These are phyloP conservation scores for Drosophila helvetica DNA, from an alignment of 2,888 invertebrate species.

Conservation along the genomic window DNA sequence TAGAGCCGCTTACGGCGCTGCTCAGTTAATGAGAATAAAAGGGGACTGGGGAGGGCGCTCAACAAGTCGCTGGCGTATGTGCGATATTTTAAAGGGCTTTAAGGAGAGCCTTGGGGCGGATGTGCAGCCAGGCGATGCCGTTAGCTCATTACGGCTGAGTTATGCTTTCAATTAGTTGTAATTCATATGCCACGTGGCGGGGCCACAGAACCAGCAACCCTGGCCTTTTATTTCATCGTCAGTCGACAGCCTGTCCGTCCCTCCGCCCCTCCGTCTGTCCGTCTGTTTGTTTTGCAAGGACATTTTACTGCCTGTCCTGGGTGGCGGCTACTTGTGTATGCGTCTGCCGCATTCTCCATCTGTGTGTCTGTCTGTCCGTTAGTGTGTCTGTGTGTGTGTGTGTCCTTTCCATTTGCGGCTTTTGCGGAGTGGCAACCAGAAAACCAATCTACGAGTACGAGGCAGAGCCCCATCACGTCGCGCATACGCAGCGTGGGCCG, in stretches of 20 bases:
- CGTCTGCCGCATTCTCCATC: background rate
- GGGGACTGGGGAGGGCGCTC: conserved; percentile 35
- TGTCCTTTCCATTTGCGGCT: conserved; percentile 37
- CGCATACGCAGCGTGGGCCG: conserved; percentile 58
- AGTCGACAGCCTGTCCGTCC: background rate
- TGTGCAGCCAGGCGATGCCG: conserved; percentile 50
- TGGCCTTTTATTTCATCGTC: conserved; percentile 41
- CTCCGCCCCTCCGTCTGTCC: conserved; percentile 12
- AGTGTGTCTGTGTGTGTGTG: conserved; percentile 16
- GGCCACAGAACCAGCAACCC: conserved; percentile 19
- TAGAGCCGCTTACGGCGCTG: conserved; percentile 36
- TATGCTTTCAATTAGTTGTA: conserved; percentile 74
- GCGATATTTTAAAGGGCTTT: conserved; percentile 44
- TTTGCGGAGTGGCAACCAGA: conserved; percentile 40
- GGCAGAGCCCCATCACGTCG: conserved; percentile 19
- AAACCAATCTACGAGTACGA: conserved; percentile 21
- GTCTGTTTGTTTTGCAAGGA: conserved; percentile 44
- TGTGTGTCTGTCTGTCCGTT: conserved; percentile 7
- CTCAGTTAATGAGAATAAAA: conserved; percentile 39
- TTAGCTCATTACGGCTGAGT: conserved; percentile 66
- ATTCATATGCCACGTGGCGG: conserved; percentile 57
- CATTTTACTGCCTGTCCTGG: conserved; percentile 32
- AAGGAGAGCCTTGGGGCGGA: conserved; percentile 24
- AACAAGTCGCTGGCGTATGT: conserved; percentile 68
- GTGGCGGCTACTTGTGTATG: conserved; percentile 1